Percentiles rank a stretch among this genome's conserved stretches.
Conservation (phyloP, 2,797 vertebrate genomes). For the Pelochelys cantorii region DNA sequence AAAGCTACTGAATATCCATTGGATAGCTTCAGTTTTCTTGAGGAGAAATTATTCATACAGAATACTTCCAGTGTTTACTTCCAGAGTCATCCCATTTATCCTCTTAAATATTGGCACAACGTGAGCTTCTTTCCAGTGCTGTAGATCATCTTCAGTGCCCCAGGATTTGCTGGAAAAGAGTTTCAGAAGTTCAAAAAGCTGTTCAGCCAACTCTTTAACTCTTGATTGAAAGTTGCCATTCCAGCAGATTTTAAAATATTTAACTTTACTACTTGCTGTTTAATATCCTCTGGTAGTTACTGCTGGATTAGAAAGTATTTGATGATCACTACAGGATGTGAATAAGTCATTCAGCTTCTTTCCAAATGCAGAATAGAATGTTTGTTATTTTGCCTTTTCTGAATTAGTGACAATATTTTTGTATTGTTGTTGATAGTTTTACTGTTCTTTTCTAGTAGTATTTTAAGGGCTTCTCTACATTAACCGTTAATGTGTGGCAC, state of each 20-base stretch:
- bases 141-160: not conserved
- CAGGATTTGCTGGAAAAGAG: not conserved
- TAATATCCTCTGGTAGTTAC: conserved; percentile 19
- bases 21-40: conserved; percentile 12
- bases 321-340: not conserved
- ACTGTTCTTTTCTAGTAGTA: not conserved
- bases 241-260: not conserved
- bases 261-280: conserved; percentile 13
- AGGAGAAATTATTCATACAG: not conserved
- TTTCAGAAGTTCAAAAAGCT: not conserved
- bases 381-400: conserved; percentile 29
- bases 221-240: not conserved
- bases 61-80: not conserved
- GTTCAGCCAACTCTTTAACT: not conserved
- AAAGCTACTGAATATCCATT: not conserved
- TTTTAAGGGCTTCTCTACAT: not conserved
- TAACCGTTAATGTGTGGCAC: too few species aligned
- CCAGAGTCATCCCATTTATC: not conserved
- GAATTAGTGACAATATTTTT: not conserved
- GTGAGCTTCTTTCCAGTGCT: not conserved
- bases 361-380: conserved; percentile 23
- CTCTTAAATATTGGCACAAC: not conserved
- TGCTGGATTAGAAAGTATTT: conserved; percentile 38
- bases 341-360: conserved; percentile 32
- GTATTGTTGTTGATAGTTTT: not conserved